Conservation (phyloP, 2,888 invertebrate species). For the Hydroisotoma schaefferi region DNA sequence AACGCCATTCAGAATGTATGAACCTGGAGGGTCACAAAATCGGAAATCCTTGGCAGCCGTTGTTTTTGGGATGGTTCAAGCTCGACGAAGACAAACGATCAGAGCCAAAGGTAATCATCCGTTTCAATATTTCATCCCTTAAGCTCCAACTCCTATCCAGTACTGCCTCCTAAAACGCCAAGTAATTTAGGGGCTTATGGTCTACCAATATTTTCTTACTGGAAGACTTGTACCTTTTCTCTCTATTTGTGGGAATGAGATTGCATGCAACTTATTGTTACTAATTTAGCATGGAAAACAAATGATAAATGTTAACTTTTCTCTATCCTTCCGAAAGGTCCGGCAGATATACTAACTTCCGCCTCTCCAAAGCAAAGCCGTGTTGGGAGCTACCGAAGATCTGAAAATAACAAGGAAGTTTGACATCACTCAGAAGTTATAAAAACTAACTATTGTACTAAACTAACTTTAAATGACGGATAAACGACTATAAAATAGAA, state of each 20-base stretch:
- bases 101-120: constrained; percentile 46
- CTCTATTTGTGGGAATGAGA: neutral
- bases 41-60: constrained; percentile 76
- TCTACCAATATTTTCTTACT: no score
- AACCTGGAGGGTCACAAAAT: constrained; percentile 44
- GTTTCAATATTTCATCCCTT: constrained; percentile 12
- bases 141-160: neutral
- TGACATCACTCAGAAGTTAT: constrained; percentile 28
- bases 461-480: no score
- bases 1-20: constrained; percentile 38
- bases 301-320: no score
- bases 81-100: constrained; percentile 65
- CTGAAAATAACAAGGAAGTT: constrained; percentile 42
- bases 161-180: no score
- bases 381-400: constrained; percentile 44
- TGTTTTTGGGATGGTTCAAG: constrained; percentile 84
- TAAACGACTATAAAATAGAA: no score
- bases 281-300: no score
- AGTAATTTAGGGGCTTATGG: no score
- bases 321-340: constrained; percentile 39
- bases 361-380: constrained; percentile 44
- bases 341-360: constrained; percentile 46
- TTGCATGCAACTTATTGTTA: neutral
- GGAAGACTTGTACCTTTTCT: neutral
- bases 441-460: no score